A percentile compares a stretch with the other conserved stretches of the same genome.
phyloP scores from a whole-genome alignment of 1,140 invertebrate genomes.

The Octopus sinensis region DNA sequence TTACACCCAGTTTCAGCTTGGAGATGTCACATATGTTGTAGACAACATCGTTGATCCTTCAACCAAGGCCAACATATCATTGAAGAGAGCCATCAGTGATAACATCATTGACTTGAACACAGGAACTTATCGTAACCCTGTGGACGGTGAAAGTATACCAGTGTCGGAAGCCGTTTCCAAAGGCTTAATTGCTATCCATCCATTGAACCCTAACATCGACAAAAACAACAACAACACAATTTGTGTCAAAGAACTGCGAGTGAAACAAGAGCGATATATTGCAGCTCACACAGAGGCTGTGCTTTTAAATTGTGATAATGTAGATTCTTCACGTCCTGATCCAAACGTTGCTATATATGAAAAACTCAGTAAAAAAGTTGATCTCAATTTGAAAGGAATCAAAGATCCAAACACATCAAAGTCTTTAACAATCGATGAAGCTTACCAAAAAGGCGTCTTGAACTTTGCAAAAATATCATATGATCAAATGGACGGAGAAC shows the following conservation, averaged over 20 bases:
- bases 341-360: slow-evolving; percentile 35
- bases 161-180: slow-evolving; percentile 62
- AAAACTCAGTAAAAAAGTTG: slow-evolving; percentile 62
- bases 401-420: slow-evolving; percentile 69
- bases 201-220: slow-evolving; percentile 34
- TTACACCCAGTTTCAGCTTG: slow-evolving; percentile 45
- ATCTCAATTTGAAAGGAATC: slow-evolving; percentile 76
- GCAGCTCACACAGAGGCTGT: slow-evolving; percentile 24
- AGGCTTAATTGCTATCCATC: slow-evolving; percentile 56
- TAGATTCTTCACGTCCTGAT: slow-evolving; percentile 68
- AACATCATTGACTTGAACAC: slow-evolving; percentile 46
- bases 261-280: slow-evolving; percentile 43
- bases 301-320: slow-evolving; percentile 71
- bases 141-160: slow-evolving; percentile 53
- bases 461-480: slow-evolving; percentile 53
- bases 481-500: slow-evolving; percentile 50
- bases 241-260: slow-evolving; percentile 44
- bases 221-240: slow-evolving; percentile 72
- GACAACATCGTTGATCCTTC: slow-evolving; percentile 45
- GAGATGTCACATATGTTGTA: slow-evolving; percentile 40
- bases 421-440: slow-evolving; percentile 72
- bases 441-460: slow-evolving; percentile 74
- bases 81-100: slow-evolving; percentile 45
- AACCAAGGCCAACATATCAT: slow-evolving; percentile 46
- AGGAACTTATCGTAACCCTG: slow-evolving; percentile 46